phyloP scores from a whole-genome alignment of 2,113 vertebrate genomes.

The Nerophis ophidion region DNA sequence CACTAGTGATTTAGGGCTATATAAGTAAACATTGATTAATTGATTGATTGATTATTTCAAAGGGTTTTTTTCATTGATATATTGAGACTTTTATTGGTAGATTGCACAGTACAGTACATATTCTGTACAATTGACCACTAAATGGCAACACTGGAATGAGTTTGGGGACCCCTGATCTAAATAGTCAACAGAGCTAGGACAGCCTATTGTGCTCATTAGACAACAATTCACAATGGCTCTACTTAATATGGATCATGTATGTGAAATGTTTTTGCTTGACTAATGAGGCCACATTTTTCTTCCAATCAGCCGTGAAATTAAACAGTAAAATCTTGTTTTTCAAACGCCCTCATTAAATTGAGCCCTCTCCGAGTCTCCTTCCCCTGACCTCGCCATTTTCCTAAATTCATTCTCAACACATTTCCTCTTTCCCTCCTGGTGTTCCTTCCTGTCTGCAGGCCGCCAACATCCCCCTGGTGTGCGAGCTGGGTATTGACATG shows the following conservation, averaged over 20 bases:
- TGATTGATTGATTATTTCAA: no score
- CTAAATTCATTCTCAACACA: constrained; percentile 10
- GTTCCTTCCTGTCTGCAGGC: constrained; percentile 69
- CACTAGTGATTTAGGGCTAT: no score
- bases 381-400: constrained; percentile 36
- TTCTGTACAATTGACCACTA: no score
- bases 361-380: constrained; percentile 34
- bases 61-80: no score
- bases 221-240: constrained; percentile 17
- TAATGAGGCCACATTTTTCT: constrained; percentile 21
- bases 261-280: constrained; percentile 29
- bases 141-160: no score
- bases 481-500: constrained; percentile 90
- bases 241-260: constrained; percentile 26
- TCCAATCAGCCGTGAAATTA: constrained; percentile 46
- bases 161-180: no score
- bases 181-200: constrained; percentile 6
- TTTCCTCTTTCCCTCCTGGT: neutral
- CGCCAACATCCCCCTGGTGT: constrained; percentile 91
- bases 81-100: no score
- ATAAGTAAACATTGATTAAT: no score
- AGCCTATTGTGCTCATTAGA: constrained; percentile 21
- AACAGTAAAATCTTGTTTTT: constrained; percentile 38
- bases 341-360: constrained; percentile 55
- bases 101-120: no score